Evolutionary conservation across 2,888 invertebrate genomes (phyloP), one percentile per base, ranked within the genome.

Genomic region (Erebia palarica): DNA sequence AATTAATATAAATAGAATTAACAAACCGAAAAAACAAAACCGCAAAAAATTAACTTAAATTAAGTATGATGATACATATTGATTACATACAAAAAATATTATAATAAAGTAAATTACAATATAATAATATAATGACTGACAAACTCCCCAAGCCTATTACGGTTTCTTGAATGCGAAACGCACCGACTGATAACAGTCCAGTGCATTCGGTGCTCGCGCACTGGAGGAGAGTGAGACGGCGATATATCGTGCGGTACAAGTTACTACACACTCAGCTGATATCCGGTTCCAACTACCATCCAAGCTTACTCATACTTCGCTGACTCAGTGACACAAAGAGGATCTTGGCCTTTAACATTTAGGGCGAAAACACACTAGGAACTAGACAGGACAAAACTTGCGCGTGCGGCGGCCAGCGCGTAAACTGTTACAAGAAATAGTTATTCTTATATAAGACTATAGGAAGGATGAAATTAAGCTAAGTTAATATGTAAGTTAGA

Each of bases 131-230:
- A 68, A 64, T 68, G 53, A 68, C 42, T 47, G 44, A 42, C 63
- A 51, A 44, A 69, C 72, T 69, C 59, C 63, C 66, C 63, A 67
- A 68, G 63, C 71, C 51, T 72, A 71, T 69, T 68, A 68, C 68
- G 53, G 18, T 64, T 49, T 68, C 47, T 18, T 63, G 71, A 71
- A 71, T 73, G 69, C 65, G 65, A 75, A 69, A 66, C 65, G 72
- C 68, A 59, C 27, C 73, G 63, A 70, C 71, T 76, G 76, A 75
- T 76, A 74, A 58, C 66, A 66, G 69, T 61, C 79, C 77, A 79
- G 92, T 93, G 88, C 92, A 86, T 84, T 84, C 67, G 78, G 92
- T 91, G 80, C 92, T 79, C 60, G 75, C 78, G 93, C 80, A 92
- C 93, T 76, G 80, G 78, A 70, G 77, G 65, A 58, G 86, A 88